phyloP scores from a whole-genome alignment of 2,888 invertebrate species.

The Phortica magna region DNA sequence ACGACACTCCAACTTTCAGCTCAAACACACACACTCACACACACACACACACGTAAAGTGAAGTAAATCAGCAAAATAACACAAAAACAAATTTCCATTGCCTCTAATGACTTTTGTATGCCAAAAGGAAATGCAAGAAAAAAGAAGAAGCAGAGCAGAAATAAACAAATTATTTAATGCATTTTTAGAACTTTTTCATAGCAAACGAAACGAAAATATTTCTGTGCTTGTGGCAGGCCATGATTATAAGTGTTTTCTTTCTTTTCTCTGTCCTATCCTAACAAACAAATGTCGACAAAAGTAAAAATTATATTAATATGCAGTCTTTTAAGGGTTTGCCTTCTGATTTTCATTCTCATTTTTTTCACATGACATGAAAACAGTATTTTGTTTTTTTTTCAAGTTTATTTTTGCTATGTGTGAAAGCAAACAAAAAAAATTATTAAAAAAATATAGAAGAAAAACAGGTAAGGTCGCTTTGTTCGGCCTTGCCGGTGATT shows the following conservation, averaged over 20 bases:
- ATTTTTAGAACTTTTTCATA: conserved; percentile 43
- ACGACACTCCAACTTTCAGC: conserved; percentile 46
- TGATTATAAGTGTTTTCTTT: neutral
- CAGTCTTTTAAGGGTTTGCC: conserved; percentile 57
- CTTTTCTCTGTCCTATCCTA: conserved; percentile 34
- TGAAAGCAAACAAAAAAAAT: too few species aligned
- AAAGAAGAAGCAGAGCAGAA: neutral
- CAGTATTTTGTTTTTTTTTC: conserved; percentile 23
- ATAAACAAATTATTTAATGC: conserved; percentile 48
- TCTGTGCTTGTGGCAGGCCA: conserved; percentile 11
- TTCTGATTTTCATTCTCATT: conserved; percentile 45
- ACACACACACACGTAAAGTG: conserved; percentile 1
- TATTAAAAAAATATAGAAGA: too few species aligned
- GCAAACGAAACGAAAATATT: neutral
- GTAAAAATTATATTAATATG: conserved; percentile 74
- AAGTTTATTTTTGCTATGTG: neutral
- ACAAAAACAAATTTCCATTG: conserved; percentile 48
- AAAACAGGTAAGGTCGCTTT: too few species aligned
- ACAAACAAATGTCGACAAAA: conserved; percentile 46
- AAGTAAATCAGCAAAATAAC: conserved; percentile 52
- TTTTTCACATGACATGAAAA: conserved; percentile 44
- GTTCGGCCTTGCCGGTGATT: too few species aligned
- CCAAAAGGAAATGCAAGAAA: conserved; percentile 36
- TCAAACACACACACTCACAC: neutral
- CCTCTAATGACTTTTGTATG: conserved; percentile 56